phyloP scores from a whole-genome alignment of 2,888 invertebrate species.

The Latrodectus hesperus region DNA sequence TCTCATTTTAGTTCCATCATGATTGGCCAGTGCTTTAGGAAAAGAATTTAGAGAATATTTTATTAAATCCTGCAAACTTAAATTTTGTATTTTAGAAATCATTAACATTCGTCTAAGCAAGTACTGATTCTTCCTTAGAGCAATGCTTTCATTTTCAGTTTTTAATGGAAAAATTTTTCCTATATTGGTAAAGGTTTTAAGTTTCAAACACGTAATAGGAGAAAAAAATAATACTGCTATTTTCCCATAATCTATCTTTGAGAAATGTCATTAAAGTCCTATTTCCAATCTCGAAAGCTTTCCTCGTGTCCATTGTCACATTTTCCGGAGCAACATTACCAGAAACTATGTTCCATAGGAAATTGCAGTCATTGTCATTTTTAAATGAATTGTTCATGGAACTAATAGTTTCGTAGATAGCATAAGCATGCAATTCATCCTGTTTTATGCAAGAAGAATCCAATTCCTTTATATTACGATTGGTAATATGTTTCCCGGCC shows the following conservation, averaged over 20 bases:
- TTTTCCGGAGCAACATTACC: neutral
- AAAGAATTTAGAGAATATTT: too few species aligned
- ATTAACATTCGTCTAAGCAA: neutral
- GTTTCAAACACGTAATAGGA: neutral
- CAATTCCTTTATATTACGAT: neutral
- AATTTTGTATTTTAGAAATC: constrained; percentile 1
- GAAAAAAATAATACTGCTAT: neutral
- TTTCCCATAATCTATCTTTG: neutral
- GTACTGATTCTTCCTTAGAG: neutral
- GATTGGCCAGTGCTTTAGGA: neutral
- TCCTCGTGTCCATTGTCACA: neutral
- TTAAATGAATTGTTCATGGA: neutral
- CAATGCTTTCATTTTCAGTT: neutral
- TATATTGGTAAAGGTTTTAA: neutral
- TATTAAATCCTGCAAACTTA: neutral
- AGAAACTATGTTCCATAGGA: neutral
- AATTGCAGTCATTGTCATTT: neutral
- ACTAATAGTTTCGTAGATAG: neutral
- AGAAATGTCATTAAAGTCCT: neutral
- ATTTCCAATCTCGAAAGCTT: neutral
- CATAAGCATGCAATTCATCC: too few species aligned
- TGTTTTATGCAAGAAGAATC: neutral
- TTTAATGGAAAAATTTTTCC: neutral
- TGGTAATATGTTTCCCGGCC: neutral
- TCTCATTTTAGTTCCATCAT: neutral